A percentile compares a stretch with the other conserved stretches of the same genome.
Evolutionary conservation across 2,797 vertebrate genomes (phyloP).

Genomic region (Coregonus ussuriensis): DNA sequence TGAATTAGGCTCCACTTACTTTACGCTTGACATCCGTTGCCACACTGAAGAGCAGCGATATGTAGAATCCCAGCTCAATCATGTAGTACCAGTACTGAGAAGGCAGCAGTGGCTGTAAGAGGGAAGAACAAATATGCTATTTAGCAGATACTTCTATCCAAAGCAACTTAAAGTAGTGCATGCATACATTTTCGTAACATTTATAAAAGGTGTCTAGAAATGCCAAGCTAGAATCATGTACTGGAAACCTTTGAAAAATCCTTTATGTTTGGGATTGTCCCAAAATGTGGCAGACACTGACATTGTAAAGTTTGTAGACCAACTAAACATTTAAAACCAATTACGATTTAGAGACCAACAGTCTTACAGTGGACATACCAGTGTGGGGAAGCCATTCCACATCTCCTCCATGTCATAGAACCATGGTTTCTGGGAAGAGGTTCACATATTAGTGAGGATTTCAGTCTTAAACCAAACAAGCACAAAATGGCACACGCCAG

Average conservation of each 20-base stretch:
- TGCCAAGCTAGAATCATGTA: not conserved
- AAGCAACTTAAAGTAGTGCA: not conserved
- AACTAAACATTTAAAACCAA: not conserved
- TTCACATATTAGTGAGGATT: not conserved
- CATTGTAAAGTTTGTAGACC: not conserved
- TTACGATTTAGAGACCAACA: not conserved
- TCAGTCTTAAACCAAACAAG: not conserved
- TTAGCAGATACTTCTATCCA: not conserved
- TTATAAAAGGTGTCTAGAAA: not conserved
- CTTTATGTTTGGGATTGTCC: not conserved
- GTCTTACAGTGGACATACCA: constrained; percentile 72
- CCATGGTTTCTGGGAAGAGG: constrained; percentile 87
- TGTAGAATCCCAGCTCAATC: constrained; percentile 93
- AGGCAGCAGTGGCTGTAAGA: constrained; percentile 79
- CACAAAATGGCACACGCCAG: not conserved
- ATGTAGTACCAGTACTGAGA: constrained; percentile 93
- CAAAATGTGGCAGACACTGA: not conserved
- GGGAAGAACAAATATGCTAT: not conserved
- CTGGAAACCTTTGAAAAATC: not conserved
- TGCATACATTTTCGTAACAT: not conserved
- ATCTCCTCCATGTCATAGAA: constrained; percentile 84
- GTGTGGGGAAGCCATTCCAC: constrained; percentile 89
- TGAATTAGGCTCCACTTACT: constrained; percentile 74
- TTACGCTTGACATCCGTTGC: constrained; percentile 94
- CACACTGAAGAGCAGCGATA: constrained; percentile 90